A percentile compares a stretch with the other conserved stretches of the same genome.
Conservation (phyloP, 2,797 vertebrate species). For the Gallinago solitaria region DNA sequence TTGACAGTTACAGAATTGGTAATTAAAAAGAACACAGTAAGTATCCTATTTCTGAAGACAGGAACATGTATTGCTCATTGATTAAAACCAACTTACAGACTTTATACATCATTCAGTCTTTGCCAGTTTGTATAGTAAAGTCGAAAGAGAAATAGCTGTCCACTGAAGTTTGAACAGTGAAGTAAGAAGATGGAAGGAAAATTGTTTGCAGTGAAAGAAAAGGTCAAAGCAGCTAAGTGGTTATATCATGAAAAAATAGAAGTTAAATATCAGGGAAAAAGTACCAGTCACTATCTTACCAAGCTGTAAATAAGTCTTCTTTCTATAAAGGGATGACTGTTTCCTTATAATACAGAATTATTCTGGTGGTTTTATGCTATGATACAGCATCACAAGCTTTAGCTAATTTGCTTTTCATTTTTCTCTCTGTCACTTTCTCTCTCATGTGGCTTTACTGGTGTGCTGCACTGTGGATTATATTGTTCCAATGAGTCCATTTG, state of each 20-base stretch:
- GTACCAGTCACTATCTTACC: not conserved
- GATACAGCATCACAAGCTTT: not conserved
- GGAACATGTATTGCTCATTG: not conserved
- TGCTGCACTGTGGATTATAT: not conserved
- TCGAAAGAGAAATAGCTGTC: not conserved
- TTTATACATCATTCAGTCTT: not conserved
- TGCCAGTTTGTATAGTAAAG: not conserved
- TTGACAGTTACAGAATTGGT: constrained; percentile 19
- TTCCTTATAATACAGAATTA: not conserved
- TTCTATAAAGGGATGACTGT: not conserved
- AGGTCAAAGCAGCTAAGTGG: not conserved
- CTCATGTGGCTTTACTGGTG: not conserved
- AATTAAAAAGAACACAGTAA: constrained; percentile 17
- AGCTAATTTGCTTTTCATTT: not conserved
- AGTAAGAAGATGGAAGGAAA: not conserved
- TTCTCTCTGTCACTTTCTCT: not conserved
- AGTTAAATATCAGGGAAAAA: not conserved
- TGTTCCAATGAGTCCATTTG: not conserved
- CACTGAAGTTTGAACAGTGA: not conserved
- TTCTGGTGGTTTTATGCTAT: not conserved
- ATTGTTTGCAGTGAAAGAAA: not conserved
- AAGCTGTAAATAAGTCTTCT: not conserved
- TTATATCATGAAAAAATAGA: not conserved
- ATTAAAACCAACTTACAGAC: not conserved
- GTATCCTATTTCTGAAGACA: not conserved